Evolutionary conservation across 2,113 vertebrate genomes (phyloP).

Genomic region (Coregonus clupeaformis): DNA sequence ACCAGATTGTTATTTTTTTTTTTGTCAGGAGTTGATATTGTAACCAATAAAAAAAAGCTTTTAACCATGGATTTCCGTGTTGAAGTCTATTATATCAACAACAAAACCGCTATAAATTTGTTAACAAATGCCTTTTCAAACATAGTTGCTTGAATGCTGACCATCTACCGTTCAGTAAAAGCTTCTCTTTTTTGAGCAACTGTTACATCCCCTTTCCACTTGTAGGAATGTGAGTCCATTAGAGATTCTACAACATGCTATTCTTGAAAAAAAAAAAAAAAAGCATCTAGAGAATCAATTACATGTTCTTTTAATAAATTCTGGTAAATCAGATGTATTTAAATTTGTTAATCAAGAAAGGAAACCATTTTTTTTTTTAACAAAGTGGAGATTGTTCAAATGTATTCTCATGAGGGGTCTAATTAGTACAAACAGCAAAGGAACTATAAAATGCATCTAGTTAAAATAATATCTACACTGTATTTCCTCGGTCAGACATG

Average conservation of each 20-base stretch:
- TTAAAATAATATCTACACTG: constrained; percentile 49
- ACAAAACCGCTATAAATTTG: no score
- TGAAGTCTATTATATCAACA: background rate
- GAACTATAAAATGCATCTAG: constrained; percentile 53
- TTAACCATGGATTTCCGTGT: constrained; percentile 77
- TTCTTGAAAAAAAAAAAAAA: background rate
- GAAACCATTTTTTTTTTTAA: background rate
- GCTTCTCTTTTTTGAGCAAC: no score
- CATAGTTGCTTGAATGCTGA: no score
- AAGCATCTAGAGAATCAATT: background rate
- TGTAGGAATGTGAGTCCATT: no score
- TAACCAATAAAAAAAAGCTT: constrained; percentile 95
- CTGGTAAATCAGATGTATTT: constrained; percentile 44
- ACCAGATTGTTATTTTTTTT: constrained; percentile 71
- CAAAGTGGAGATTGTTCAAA: constrained; percentile 34
- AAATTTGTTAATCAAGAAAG: constrained; percentile 37
- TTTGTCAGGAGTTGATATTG: constrained; percentile 91
- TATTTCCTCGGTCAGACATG: constrained; percentile 5
- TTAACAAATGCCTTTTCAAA: no score
- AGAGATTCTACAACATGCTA: no score
- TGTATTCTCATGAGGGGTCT: constrained; percentile 2
- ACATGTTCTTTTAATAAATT: constrained; percentile 53
- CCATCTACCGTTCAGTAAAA: no score
- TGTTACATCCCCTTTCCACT: background rate
- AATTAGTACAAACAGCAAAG: constrained; percentile 50